Evolutionary conservation across 2,113 vertebrate species (phyloP).

Genomic region (Ameiurus melas): DNA sequence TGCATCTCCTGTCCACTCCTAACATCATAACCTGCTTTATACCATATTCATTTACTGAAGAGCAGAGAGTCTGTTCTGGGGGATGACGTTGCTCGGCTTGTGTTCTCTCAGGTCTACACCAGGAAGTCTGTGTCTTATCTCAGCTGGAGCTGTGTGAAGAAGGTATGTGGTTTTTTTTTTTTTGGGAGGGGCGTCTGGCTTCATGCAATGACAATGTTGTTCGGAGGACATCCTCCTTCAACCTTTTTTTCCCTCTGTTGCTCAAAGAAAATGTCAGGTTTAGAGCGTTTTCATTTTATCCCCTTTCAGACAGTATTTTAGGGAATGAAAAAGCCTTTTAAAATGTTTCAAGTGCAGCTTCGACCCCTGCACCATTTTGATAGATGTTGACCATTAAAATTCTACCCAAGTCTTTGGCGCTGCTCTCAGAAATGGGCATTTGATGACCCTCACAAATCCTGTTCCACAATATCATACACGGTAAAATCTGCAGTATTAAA

Average conservation of each 20-base stretch:
- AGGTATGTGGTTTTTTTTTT: no score
- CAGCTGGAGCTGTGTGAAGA: conserved; percentile 17
- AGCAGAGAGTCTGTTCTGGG: neutral
- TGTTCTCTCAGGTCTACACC: conserved; percentile 17
- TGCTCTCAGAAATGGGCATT: conserved; percentile 10
- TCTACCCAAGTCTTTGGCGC: conserved; percentile 3
- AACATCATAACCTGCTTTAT: conserved; percentile 26
- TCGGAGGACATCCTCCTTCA: neutral
- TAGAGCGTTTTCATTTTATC: conserved; percentile 4
- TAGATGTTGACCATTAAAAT: conserved; percentile 30
- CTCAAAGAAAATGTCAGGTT: conserved; percentile 16
- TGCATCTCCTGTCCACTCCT: conserved; percentile 2
- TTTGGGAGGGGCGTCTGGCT: neutral
- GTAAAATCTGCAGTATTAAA: conserved; percentile 35
- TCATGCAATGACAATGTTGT: neutral
- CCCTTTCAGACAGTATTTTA: conserved; percentile 9
- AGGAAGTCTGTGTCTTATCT: neutral
- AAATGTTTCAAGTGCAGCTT: neutral
- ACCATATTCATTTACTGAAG: neutral
- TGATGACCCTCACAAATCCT: conserved; percentile 38
- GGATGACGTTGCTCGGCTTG: neutral
- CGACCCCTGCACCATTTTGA: neutral
- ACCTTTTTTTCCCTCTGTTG: neutral
- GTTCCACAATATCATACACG: conserved; percentile 24
- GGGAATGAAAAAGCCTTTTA: neutral